Evolutionary conservation across 2,888 invertebrate genomes (phyloP).

Genomic region (Acanthopleura granulata): DNA sequence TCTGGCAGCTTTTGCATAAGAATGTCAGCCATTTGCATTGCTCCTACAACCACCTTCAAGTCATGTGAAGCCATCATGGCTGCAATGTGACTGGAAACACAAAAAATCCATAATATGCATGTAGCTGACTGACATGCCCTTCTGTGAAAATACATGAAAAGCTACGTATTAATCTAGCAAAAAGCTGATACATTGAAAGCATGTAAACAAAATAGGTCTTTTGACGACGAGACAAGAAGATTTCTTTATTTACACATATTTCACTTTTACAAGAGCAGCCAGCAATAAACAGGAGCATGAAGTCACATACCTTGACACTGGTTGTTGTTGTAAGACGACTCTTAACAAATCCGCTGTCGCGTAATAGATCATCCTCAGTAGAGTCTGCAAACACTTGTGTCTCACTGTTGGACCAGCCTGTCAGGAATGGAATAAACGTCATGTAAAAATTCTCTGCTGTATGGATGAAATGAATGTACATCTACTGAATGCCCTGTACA

Average conservation of each 20-base stretch:
- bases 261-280: too few relatives aligned
- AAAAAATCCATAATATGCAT: conserved; percentile 11
- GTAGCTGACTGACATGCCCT: too few relatives aligned
- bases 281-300: too few relatives aligned
- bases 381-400: conserved; percentile 95
- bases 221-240: too few relatives aligned
- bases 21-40: conserved; percentile 96
- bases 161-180: too few relatives aligned
- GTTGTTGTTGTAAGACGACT: conserved; percentile 71
- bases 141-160: too few relatives aligned
- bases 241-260: too few relatives aligned
- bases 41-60: conserved; percentile 95
- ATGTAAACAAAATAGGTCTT: too few relatives aligned
- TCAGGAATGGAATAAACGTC: background rate
- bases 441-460: background rate
- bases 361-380: conserved; percentile 96
- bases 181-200: too few relatives aligned
- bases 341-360: conserved; percentile 88
- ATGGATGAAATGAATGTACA: too few relatives aligned
- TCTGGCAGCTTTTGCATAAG: conserved; percentile 96
- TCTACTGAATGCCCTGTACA: too few relatives aligned
- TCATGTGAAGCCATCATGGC: conserved; percentile 99
- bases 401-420: conserved; percentile 95
- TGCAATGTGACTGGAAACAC: conserved; percentile 86
- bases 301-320: conserved; percentile 68